These are phyloP conservation scores for Drosophila melanocephala DNA, from an alignment of 2,888 invertebrate genomes.

Conservation along the genomic window DNA sequence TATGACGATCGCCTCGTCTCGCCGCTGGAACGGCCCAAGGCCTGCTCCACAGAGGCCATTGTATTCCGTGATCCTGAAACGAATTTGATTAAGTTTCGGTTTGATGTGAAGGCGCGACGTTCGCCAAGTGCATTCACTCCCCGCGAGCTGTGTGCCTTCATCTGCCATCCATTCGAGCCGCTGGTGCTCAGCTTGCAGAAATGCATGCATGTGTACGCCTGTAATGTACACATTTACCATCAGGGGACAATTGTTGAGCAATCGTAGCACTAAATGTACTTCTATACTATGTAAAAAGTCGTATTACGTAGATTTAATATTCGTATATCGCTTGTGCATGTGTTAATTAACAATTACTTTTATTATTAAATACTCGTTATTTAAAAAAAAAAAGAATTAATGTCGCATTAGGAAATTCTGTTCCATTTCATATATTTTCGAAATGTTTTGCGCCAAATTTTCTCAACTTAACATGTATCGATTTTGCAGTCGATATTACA, in stretches of 20 bases:
- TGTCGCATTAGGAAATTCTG: background rate
- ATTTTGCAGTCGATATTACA: background rate
- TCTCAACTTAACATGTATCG: background rate
- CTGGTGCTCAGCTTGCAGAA: constrained; percentile 98
- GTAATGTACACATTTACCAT: constrained; percentile 96
- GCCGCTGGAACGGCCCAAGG: constrained; percentile 97
- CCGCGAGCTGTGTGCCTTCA: constrained; percentile 95
- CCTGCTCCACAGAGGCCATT: constrained; percentile 92
- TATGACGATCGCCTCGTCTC: constrained; percentile 99
- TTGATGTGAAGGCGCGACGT: constrained; percentile 84
- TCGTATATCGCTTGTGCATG: background rate
- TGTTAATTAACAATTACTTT: background rate
- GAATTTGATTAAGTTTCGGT: constrained; percentile 93
- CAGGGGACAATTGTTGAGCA: constrained; percentile 74
- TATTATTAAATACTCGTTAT: constrained; percentile 8
- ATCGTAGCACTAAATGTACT: background rate
- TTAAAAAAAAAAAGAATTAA: background rate
- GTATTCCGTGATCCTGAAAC: constrained; percentile 94
- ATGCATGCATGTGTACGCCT: constrained; percentile 96
- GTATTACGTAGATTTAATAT: constrained; percentile 8
- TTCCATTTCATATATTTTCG: background rate
- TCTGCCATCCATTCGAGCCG: constrained; percentile 98
- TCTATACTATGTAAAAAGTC: background rate
- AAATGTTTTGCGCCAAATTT: background rate
- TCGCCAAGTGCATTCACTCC: constrained; percentile 76